These are phyloP conservation scores for Artibeus jamaicensis DNA, from an alignment of 2,797 vertebrate genomes.

Conservation along the genomic window DNA sequence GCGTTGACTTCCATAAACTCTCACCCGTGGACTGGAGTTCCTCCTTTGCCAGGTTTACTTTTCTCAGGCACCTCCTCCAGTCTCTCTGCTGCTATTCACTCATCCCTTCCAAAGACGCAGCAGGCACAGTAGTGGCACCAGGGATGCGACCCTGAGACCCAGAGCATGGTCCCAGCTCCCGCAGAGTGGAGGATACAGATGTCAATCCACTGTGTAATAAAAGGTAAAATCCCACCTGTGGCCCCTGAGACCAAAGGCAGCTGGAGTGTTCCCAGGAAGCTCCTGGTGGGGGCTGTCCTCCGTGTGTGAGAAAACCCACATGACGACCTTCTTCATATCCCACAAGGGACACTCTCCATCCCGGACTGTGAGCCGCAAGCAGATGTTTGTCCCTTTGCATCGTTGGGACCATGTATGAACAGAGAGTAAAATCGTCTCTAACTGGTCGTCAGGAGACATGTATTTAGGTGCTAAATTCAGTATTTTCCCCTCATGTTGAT, in stretches of 20 bases:
- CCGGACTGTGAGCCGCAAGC: too few species aligned
- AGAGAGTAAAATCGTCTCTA: neutral
- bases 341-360: too few species aligned
- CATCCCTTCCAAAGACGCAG: neutral
- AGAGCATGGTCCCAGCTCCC: neutral
- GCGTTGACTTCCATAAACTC: neutral
- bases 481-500: neutral
- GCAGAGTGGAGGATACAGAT: neutral
- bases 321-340: neutral
- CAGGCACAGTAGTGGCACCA: neutral
- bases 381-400: neutral
- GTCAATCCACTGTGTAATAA: neutral
- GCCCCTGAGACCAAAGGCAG: neutral
- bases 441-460: neutral
- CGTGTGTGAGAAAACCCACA: neutral
- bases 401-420: neutral
- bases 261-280: neutral
- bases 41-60: neutral
- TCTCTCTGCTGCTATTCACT: neutral
- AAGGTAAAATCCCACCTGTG: neutral
- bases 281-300: neutral
- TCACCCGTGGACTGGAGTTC: neutral
- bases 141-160: rapidly evolving
- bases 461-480: neutral
- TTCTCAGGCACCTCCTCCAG: neutral